A percentile compares a stretch with the other conserved stretches of the same genome.
Evolutionary conservation across 2,113 vertebrate species (phyloP).

Genomic region (Falcunculus frontatus): DNA sequence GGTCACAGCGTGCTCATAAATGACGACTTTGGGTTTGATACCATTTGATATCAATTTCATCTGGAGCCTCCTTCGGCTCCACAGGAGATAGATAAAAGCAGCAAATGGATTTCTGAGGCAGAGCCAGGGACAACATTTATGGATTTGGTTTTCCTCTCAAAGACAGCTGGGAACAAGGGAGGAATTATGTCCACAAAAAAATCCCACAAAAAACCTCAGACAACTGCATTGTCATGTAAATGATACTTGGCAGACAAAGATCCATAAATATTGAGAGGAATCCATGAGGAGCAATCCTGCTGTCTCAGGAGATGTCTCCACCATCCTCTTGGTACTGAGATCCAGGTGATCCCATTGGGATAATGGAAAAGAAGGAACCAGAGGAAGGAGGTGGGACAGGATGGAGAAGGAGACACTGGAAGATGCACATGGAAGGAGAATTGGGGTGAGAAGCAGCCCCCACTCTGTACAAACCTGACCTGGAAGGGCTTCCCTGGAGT

Average conservation of each 20-base stretch:
- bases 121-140: background rate
- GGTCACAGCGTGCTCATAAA: background rate
- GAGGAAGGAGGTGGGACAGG: background rate
- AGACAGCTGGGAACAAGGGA: background rate
- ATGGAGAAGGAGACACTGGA: background rate
- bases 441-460: background rate
- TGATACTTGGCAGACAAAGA: background rate
- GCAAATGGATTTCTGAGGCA: background rate
- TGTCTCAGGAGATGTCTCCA: background rate
- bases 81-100: background rate
- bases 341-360: fast-evolving
- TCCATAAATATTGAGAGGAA: background rate
- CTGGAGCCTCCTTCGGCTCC: background rate
- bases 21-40: background rate
- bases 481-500: background rate
- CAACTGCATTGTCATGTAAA: background rate
- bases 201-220: background rate
- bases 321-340: fast-evolving
- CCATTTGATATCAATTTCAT: background rate
- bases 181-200: background rate
- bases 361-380: background rate
- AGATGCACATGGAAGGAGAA: background rate
- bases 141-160: background rate
- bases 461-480: fast-evolving
- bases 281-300: background rate